Base-by-base conservation (phyloP, 2,888 invertebrate genomes). In the Kuschelorhynchus macadamiae region DNA sequence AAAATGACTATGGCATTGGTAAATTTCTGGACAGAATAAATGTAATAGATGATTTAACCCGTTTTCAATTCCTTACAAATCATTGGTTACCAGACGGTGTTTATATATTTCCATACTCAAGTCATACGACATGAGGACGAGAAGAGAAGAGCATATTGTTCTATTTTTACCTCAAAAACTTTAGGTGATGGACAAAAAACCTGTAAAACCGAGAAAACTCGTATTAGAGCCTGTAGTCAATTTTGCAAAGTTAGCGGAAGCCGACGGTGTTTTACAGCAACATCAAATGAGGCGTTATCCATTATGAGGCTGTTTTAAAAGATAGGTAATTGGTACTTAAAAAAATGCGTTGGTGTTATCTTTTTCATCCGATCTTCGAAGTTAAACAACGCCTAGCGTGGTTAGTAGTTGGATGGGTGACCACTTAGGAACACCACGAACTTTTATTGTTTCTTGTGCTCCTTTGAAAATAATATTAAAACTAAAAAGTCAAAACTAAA, bases 61-160 rank as follows among this genome's bases (percentile, higher is more conserved):
- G 11, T n/a, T 46, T 20, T 46, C 17, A 46, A 18, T 12, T 46
- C 17, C 20, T 52, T n/a, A 46, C 7, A 46, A 46, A 46, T 20
- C 18, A 55, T 14, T 55, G 55, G 55, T 18, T 12, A 17, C 55
- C 39, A 25, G 16, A 39, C 41, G 5, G 12, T 14, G 11, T 32
- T 52, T 52, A 30, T 17, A 12, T 11, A 30, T 52, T 52, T 52
- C 52, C 52, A 12, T 32, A 16, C 32, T 52, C 52, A n/a, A 52
- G 25, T 36, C 52, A 52, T n/a, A 30, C 11, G 33, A 52, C 30
- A 30, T 2, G 52, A 52, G 52, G 52, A 7, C 20, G 52, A 12
- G 30, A 52, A 30, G 32, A 52, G 7, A 32, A 25, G 14, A 36
- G 32, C 30, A 5, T 21, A 46, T n/a, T 46, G 46, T 21, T 14